Evolutionary conservation across 2,797 vertebrate genomes (phyloP).

Genomic region (Neostethus bicornis): DNA sequence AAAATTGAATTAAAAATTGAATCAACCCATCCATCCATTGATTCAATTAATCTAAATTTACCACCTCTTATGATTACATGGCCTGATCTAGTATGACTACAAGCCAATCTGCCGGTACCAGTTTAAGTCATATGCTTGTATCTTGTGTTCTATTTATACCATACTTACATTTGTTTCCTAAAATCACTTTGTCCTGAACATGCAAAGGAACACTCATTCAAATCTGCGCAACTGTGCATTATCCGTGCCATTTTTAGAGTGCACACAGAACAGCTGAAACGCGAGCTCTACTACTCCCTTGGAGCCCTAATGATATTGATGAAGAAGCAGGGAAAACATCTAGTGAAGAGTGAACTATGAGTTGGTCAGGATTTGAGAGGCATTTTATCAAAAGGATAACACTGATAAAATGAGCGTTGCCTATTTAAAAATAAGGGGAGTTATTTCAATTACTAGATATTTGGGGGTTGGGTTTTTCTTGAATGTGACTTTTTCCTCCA

Average conservation of each 20-base stretch:
- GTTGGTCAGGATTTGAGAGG: no score
- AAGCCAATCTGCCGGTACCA: constrained; percentile 3
- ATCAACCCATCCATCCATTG: neutral
- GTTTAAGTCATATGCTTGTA: constrained; percentile 10
- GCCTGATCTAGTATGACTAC: constrained; percentile 31
- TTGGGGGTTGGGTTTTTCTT: neutral
- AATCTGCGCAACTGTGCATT: constrained; percentile 4
- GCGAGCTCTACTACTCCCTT: constrained; percentile 6
- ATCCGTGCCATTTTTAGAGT: constrained; percentile 1
- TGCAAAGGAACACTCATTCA: neutral
- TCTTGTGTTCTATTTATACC: no score
- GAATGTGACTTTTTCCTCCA: neutral
- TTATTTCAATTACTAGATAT: neutral
- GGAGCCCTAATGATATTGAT: neutral
- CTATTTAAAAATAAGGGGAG: no score
- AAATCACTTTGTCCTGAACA: neutral
- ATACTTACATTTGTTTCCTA: neutral
- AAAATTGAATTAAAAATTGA: no score
- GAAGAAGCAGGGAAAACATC: no score
- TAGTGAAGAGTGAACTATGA: no score
- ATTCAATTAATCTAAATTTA: constrained; percentile 7
- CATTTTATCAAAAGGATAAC: no score
- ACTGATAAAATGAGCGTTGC: neutral
- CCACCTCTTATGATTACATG: constrained; percentile 11
- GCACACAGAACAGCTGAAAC: constrained; percentile 7